A percentile compares a stretch with the other conserved stretches of the same genome.
phyloP scores from a whole-genome alignment of 2,113 vertebrate genomes.

The Aptenodytes patagonicus region DNA sequence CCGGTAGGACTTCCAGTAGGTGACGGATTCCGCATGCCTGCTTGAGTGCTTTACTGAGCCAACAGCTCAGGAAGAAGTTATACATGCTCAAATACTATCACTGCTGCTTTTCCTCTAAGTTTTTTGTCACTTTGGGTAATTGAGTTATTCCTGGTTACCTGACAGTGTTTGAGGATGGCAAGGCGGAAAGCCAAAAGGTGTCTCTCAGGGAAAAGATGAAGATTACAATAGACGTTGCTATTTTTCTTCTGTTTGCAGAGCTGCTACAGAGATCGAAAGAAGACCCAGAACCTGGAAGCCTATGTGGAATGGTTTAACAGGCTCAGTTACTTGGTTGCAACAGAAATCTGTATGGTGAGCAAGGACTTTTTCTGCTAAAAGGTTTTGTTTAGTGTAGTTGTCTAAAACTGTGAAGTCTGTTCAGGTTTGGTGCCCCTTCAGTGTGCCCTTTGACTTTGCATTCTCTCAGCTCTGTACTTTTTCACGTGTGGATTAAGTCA shows the following conservation, averaged over 20 bases:
- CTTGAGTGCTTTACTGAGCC: background rate
- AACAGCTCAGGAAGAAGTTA: background rate
- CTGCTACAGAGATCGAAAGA: conserved; percentile 84
- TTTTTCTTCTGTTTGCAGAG: conserved; percentile 68
- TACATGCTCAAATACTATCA: background rate
- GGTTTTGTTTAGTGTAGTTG: background rate
- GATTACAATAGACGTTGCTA: background rate
- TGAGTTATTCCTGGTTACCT: background rate
- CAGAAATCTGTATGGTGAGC: conserved; percentile 95
- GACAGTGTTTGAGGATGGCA: background rate
- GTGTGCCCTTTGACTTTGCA: background rate
- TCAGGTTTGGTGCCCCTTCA: background rate
- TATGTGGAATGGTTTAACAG: conserved; percentile 98
- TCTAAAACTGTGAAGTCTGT: background rate
- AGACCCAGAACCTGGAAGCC: conserved; percentile 86
- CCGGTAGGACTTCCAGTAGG: background rate
- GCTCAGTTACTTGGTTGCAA: conserved; percentile 93
- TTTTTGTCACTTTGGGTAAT: background rate
- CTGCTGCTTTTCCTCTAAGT: background rate
- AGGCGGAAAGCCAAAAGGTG: background rate
- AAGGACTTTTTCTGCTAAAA: background rate
- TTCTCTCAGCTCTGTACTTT: background rate
- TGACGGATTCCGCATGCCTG: background rate
- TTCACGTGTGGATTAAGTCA: background rate
- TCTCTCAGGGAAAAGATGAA: background rate